These are phyloP conservation scores for Aegithalos caudatus DNA, from an alignment of 2,113 vertebrate species.

Conservation along the genomic window DNA sequence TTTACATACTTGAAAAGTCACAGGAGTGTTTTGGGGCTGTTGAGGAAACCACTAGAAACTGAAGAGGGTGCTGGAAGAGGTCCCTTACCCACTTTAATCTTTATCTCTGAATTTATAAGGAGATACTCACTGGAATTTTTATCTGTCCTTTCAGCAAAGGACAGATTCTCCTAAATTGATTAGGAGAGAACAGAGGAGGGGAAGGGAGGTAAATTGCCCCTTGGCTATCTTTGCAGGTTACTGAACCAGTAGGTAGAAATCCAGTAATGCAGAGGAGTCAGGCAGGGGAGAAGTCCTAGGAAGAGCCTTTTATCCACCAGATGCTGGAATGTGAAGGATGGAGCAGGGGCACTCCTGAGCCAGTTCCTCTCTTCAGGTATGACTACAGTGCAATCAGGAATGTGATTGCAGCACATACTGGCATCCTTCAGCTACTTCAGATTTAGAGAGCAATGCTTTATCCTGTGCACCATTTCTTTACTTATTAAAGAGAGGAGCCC, in stretches of 20 bases:
- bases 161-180: not conserved
- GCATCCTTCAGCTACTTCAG: not conserved
- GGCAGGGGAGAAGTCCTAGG: not conserved
- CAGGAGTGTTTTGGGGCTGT: not conserved
- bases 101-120: not conserved
- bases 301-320: not conserved
- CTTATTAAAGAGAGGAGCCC: not conserved
- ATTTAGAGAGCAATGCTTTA: not conserved
- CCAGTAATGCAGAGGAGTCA: not conserved
- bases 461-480: not conserved
- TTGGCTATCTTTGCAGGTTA: not conserved
- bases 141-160: not conserved
- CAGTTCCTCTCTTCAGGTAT: not conserved
- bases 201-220: not conserved
- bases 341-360: not conserved
- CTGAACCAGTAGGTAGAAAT: not conserved
- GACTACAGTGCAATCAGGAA: not conserved
- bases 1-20: slow-evolving; percentile 25
- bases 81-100: not conserved
- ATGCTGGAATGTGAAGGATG: not conserved
- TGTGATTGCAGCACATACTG: not conserved
- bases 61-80: not conserved
- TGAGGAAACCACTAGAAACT: not conserved
- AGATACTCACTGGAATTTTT: not conserved
- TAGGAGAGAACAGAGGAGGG: not conserved